Evolutionary conservation across 2,113 vertebrate species (phyloP).

Genomic region (Phaethornis superciliosus): DNA sequence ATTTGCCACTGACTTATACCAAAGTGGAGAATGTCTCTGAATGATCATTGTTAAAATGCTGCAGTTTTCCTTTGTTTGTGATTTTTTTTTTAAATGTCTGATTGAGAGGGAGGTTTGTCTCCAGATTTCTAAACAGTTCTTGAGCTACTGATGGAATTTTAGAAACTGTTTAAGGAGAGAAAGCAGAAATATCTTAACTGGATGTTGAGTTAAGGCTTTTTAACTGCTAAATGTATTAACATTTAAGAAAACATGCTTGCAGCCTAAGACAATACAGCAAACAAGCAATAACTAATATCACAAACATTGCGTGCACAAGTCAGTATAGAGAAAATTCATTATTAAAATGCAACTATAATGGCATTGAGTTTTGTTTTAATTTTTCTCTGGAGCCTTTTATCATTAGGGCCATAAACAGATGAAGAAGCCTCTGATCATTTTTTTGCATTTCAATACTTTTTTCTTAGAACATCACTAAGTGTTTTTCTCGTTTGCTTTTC

Average conservation of each 20-base stretch:
- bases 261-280: conserved; percentile 7
- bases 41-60: not conserved
- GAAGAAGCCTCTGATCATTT: not conserved
- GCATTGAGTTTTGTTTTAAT: conserved; percentile 49
- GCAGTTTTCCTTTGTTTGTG: not conserved
- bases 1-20: not conserved
- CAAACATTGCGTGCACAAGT: conserved; percentile 34
- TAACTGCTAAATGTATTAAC: conserved; percentile 25
- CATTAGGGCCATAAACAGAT: not conserved
- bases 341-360: conserved; percentile 55
- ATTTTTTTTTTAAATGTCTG: not conserved
- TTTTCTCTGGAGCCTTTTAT: conserved; percentile 51
- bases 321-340: conserved; percentile 35
- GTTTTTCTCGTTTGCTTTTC: not conserved
- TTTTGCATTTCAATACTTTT: not conserved
- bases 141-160: not conserved
- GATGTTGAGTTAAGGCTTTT: not conserved
- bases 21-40: not conserved
- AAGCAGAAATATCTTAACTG: not conserved
- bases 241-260: not conserved
- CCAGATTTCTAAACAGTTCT: not conserved
- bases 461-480: not conserved
- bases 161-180: not conserved
- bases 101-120: not conserved
- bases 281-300: conserved; percentile 19